Conservation (phyloP, 2,888 invertebrate genomes). For the Masnerella sp. region DNA sequence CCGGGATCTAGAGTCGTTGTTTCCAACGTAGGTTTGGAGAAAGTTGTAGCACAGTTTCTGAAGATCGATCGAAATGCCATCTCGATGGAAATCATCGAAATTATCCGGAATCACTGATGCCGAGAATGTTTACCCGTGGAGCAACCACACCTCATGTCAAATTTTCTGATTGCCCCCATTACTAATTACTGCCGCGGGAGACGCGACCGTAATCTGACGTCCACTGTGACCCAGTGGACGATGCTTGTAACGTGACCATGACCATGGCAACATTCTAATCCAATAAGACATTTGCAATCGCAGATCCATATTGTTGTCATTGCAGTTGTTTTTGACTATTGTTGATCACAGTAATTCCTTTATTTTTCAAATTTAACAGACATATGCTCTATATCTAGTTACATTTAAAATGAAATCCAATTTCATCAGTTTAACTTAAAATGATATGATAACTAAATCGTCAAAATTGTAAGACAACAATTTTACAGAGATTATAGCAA, state of each 20-base stretch:
- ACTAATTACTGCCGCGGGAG: constrained; percentile 14
- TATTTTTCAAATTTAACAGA: too few species aligned
- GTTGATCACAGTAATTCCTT: too few species aligned
- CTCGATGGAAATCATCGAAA: constrained; percentile 39
- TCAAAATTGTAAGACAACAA: too few species aligned
- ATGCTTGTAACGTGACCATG: constrained; percentile 4
- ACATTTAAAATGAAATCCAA: too few species aligned
- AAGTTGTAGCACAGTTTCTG: constrained; percentile 43
- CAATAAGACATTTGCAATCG: too few species aligned
- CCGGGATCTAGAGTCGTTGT: constrained; percentile 18
- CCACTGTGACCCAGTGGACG: not conserved
- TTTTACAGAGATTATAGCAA: too few species aligned
- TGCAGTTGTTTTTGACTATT: too few species aligned
- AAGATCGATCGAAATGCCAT: constrained; percentile 41
- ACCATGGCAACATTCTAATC: constrained; percentile 20
- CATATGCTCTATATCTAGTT: too few species aligned
- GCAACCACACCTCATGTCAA: constrained; percentile 22
- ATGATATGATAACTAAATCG: too few species aligned
- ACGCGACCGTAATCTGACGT: not conserved
- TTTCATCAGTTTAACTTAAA: too few species aligned
- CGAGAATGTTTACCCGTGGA: constrained; percentile 32
- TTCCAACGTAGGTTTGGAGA: constrained; percentile 19
- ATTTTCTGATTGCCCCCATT: constrained; percentile 16
- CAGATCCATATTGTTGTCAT: too few species aligned
- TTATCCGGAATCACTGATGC: constrained; percentile 25